These are phyloP conservation scores for Penaeus monodon DNA, from an alignment of 2,888 invertebrate species.

Conservation along the genomic window DNA sequence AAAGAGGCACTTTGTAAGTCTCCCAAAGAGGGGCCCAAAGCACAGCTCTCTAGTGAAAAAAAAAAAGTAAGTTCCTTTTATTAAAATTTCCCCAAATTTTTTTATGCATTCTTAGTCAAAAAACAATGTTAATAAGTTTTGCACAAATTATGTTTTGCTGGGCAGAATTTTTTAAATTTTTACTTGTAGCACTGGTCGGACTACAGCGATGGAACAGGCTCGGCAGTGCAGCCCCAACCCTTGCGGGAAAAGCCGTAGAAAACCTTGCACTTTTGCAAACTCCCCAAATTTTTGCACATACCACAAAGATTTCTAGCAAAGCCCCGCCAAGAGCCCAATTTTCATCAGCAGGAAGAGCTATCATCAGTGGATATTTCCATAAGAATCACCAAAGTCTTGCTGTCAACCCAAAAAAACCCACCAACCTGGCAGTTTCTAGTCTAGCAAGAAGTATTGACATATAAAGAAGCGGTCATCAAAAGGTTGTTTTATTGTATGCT, in stretches of 20 bases:
- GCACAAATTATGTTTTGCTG: not conserved
- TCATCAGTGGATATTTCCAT: slow-evolving; percentile 89
- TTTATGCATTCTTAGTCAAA: no score
- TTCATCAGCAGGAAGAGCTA: slow-evolving; percentile 81
- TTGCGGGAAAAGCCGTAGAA: slow-evolving; percentile 90
- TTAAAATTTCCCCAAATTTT: no score
- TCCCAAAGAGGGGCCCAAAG: slow-evolving; percentile 96
- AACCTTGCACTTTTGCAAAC: slow-evolving; percentile 92
- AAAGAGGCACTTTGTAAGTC: slow-evolving; percentile 96
- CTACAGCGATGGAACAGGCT: slow-evolving; percentile 81
- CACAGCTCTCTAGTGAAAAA: slow-evolving; percentile 95
- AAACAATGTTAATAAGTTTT: no score
- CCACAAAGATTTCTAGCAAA: slow-evolving; percentile 88
- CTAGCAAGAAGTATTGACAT: slow-evolving; percentile 95
- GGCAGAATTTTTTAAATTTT: slow-evolving; percentile 47
- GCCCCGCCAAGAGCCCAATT: slow-evolving; percentile 93
- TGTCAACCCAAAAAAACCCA: slow-evolving; percentile 88
- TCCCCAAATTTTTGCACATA: slow-evolving; percentile 93
- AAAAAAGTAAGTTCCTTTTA: slow-evolving; percentile 75
- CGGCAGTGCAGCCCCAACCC: slow-evolving; percentile 84
- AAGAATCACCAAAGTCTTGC: slow-evolving; percentile 86
- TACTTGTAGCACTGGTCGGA: slow-evolving; percentile 77
- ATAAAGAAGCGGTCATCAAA: slow-evolving; percentile 93
- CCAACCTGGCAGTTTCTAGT: slow-evolving; percentile 94
- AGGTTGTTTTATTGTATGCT: slow-evolving; percentile 67